These are phyloP conservation scores for Conops quadrifasciatus DNA, from an alignment of 2,888 invertebrate species.

Conservation along the genomic window DNA sequence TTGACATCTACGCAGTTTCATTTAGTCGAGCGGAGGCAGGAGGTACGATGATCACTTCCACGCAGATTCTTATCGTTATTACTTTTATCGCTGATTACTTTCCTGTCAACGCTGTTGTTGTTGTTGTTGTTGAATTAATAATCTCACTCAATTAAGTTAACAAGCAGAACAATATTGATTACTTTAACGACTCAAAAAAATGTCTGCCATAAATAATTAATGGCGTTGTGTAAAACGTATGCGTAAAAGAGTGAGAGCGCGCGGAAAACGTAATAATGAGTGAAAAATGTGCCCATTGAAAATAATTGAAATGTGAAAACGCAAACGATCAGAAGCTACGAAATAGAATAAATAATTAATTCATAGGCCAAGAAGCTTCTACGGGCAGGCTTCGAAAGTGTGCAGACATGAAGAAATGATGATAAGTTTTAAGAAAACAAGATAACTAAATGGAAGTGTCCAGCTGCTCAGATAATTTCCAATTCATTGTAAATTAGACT, in stretches of 20 bases:
- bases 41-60: not conserved
- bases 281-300: too few species aligned
- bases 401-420: too few species aligned
- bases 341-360: too few species aligned
- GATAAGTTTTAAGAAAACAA: not conserved
- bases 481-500: too few species aligned
- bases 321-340: not conserved
- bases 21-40: not conserved
- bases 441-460: not conserved
- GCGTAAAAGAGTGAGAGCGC: too few species aligned
- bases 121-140: conserved; percentile 11
- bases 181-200: not conserved
- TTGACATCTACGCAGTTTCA: conserved; percentile 41
- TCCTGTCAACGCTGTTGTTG: conserved; percentile 8
- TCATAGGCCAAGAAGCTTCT: too few species aligned
- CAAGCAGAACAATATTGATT: conserved; percentile 14
- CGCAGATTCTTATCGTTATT: conserved; percentile 24
- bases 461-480: too few species aligned
- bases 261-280: not conserved
- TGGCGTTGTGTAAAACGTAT: not conserved
- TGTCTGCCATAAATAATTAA: conserved; percentile 9
- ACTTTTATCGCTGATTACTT: conserved; percentile 5
- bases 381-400: too few species aligned
- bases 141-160: conserved; percentile 28
- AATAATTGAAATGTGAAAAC: not conserved